Conservation (phyloP, 2,113 vertebrate genomes). For the Trachemys scripta region DNA sequence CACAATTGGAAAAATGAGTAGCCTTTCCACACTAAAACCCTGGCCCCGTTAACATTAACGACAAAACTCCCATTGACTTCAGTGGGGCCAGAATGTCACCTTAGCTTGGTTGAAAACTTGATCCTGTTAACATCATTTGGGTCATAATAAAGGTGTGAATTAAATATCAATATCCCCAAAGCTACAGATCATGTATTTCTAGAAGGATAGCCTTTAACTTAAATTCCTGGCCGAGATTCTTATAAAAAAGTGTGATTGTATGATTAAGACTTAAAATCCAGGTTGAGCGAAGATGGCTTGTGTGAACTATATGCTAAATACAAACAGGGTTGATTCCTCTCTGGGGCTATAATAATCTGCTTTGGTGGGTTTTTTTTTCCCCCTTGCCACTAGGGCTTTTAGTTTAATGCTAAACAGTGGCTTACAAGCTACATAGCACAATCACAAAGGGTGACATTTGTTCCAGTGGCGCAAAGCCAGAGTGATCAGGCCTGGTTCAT, state of each 20-base stretch:
- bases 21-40: neutral
- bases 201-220: neutral
- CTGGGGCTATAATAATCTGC: fast-evolving
- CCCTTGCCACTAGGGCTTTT: neutral
- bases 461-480: fast-evolving
- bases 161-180: neutral
- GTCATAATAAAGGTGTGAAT: neutral
- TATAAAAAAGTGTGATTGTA: neutral
- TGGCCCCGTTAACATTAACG: neutral
- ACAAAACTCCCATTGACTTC: neutral
- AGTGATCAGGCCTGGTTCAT: neutral
- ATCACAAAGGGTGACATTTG: neutral
- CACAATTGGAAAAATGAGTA: neutral
- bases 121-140: neutral
- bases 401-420: neutral
- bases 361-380: neutral
- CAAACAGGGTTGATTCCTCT: neutral
- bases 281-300: neutral
- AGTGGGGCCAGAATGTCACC: neutral
- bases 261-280: neutral
- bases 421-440: fast-evolving
- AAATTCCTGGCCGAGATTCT: neutral
- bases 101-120: neutral
- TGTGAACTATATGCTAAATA: fast-evolving
- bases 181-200: neutral